These are phyloP conservation scores for Cyphomyrus discorhynchus DNA, from an alignment of 2,113 vertebrate species.

Conservation along the genomic window DNA sequence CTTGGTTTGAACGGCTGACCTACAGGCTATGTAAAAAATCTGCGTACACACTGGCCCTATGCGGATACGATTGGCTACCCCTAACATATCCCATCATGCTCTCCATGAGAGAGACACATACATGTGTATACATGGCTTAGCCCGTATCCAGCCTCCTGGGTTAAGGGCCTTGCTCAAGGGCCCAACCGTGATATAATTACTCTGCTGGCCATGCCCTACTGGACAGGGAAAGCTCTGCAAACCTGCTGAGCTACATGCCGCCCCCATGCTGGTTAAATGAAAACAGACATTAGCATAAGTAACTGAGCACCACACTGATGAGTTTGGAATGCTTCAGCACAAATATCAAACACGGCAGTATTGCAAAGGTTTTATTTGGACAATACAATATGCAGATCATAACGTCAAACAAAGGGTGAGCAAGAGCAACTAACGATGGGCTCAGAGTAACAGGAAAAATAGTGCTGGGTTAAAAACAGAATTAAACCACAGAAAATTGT, in stretches of 20 bases:
- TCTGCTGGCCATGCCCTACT: background rate
- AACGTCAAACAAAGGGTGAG: background rate
- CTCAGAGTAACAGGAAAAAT: background rate
- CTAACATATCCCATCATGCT: background rate
- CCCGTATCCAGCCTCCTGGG: background rate
- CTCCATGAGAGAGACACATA: background rate
- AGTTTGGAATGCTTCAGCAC: background rate
- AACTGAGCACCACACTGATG: background rate
- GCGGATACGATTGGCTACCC: background rate
- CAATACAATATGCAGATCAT: background rate
- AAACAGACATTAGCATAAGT: background rate
- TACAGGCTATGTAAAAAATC: background rate
- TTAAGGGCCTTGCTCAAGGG: background rate
- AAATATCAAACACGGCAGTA: background rate
- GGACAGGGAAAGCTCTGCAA: background rate
- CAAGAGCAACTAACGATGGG: background rate
- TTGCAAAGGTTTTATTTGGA: background rate
- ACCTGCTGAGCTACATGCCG: background rate
- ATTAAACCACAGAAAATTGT: background rate
- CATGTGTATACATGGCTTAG: background rate
- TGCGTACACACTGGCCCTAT: background rate
- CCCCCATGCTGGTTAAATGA: background rate
- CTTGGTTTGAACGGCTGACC: background rate
- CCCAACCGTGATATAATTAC: background rate
- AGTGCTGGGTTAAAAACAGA: background rate